Conservation (phyloP, 2,113 vertebrate genomes). For the Poeciliopsis occidentalis region DNA sequence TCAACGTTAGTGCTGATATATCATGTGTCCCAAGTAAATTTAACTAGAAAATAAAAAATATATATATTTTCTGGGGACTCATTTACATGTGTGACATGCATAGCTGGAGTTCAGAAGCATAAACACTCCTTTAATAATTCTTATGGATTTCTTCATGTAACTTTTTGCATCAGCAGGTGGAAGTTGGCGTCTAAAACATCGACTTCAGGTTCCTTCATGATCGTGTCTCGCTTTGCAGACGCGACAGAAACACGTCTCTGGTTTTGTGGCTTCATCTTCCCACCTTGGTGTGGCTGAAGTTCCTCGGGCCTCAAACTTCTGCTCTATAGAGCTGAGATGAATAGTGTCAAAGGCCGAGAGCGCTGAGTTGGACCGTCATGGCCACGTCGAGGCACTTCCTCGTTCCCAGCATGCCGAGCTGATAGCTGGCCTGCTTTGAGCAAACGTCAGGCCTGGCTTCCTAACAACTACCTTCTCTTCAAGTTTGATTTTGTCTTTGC, state of each 20-base stretch:
- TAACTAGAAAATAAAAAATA: no score
- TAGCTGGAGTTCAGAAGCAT: no score
- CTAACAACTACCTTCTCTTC: not conserved
- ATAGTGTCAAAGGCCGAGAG: not conserved
- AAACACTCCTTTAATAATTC: no score
- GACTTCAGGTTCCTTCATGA: not conserved
- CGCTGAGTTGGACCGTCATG: conserved; percentile 25
- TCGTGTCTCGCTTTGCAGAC: no score
- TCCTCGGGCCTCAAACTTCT: not conserved
- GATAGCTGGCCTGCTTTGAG: conserved; percentile 8
- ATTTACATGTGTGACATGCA: no score
- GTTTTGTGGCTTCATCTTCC: not conserved
- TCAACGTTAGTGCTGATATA: no score
- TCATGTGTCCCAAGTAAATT: no score
- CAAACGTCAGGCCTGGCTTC: not conserved
- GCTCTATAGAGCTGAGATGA: not conserved
- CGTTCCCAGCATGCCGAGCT: conserved; percentile 12
- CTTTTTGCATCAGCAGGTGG: no score
- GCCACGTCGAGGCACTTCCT: not conserved
- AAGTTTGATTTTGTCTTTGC: conserved; percentile 23
- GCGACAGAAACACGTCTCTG: not conserved
- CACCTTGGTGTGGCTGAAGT: not conserved
- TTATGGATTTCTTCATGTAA: no score
- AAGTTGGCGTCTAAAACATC: not conserved
- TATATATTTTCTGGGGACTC: no score